Evolutionary conservation across 1,140 invertebrate species (phyloP).

Genomic region (Calliopsis andreniformis): DNA sequence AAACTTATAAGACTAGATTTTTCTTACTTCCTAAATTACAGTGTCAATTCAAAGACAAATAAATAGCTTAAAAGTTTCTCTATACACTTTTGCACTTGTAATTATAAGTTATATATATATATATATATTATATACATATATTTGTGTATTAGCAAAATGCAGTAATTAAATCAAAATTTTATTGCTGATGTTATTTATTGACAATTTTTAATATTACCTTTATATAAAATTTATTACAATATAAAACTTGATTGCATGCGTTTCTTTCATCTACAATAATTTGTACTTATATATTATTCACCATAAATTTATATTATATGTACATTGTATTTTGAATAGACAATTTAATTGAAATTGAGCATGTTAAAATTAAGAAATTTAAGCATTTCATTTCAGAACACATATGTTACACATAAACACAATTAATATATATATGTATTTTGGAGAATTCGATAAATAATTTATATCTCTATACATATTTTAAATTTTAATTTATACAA

Average conservation of each 20-base stretch:
- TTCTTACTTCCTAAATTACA: constrained; percentile 20
- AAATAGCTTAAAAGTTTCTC: constrained; percentile 13
- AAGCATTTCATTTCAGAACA: not conserved
- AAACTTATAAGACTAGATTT: not conserved
- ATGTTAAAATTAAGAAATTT: not conserved
- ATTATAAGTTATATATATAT: constrained; percentile 11
- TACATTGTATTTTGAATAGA: not conserved
- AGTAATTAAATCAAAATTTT: not conserved
- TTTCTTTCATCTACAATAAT: not conserved
- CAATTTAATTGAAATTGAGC: not conserved
- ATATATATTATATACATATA: not conserved
- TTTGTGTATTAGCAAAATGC: not conserved
- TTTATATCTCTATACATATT: not conserved
- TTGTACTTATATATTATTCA: not conserved
- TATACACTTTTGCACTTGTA: not conserved
- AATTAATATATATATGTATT: no score
- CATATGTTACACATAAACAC: not conserved
- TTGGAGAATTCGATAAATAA: not conserved
- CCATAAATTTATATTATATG: not conserved
- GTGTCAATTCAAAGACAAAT: constrained; percentile 47
- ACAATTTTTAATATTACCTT: constrained; percentile 2
- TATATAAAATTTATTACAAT: not conserved
- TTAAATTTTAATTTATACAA: not conserved
- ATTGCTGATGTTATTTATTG: not conserved
- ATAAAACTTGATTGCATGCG: no score